A percentile compares a stretch with the other conserved stretches of the same genome.
These are phyloP conservation scores for Catocala nupta DNA, from an alignment of 2,888 invertebrate species.

Conservation along the genomic window DNA sequence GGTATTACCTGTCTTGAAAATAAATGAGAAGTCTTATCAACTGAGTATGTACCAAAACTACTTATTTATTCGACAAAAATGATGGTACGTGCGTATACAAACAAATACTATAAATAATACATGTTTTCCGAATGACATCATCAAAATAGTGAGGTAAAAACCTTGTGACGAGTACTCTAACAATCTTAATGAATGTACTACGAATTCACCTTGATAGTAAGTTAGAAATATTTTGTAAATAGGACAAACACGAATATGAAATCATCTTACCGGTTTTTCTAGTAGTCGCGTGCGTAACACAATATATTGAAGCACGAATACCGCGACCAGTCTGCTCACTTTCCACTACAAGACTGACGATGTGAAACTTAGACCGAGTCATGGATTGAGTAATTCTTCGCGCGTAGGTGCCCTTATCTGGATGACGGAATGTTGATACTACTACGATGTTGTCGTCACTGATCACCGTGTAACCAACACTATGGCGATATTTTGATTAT, in stretches of 20 bases:
- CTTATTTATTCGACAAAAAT: too few species aligned
- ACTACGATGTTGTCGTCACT: conserved; percentile 49
- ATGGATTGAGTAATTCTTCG: conserved; percentile 52
- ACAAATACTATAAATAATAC: conserved; percentile 13
- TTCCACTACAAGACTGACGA: conserved; percentile 58
- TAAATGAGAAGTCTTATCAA: too few species aligned
- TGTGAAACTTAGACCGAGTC: conserved; percentile 57
- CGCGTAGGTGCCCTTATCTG: conserved; percentile 66
- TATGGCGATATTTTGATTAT: too few species aligned
- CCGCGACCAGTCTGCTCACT: conserved; percentile 53
- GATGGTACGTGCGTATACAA: too few species aligned
- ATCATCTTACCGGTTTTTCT: conserved; percentile 62
- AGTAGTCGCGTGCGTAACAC: conserved; percentile 45
- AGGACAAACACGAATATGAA: conserved; percentile 46
- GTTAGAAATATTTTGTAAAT: conserved; percentile 47
- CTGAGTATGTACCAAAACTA: too few species aligned
- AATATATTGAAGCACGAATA: conserved; percentile 39
- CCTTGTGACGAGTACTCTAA: conserved; percentile 41
- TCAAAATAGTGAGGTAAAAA: conserved; percentile 28
- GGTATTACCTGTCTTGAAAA: too few species aligned
- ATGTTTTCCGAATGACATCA: conserved; percentile 45
- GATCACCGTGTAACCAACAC: conserved; percentile 16
- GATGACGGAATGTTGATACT: conserved; percentile 65
- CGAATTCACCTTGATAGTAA: conserved; percentile 19
- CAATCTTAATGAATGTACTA: conserved; percentile 30